Evolutionary conservation across 1,140 invertebrate genomes (phyloP), one percentile per base, ranked within the genome.

Genomic region (Ips typographus): DNA sequence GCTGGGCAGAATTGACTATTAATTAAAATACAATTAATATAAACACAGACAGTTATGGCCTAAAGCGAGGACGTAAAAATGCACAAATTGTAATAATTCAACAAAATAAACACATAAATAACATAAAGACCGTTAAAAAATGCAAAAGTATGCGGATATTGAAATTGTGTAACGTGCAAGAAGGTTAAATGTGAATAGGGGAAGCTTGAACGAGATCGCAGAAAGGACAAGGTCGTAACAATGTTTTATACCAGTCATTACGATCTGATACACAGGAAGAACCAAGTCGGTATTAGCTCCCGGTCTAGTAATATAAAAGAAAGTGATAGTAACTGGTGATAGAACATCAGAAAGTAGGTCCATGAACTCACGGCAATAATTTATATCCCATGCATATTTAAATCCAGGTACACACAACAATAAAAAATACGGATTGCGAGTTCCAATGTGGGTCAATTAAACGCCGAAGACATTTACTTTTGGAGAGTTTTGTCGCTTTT

Each of bases 101-200:
- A 22, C 51, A 52, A 64, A 22, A 64, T 64, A 64, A 64, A 64
- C 51, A 53, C 49, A 64, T 64, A 64, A 62, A 62, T 62, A 40
- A 40, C 39, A 40, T 40, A 58, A 42, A 61, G 61, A 52, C 61
- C 49, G 61, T 64, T 64, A 64, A 59, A 22, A 22, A 67, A 39
- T 47, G 56, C 44, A 67, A 59, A 67, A 47, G 43, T 42, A 59
- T 67, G 55, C 53, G 53, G 56, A 67, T 67, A 67, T 67, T 67
- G 39, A 59, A 22, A 40, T 67, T 67, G 65, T 57, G 55, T 59
- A 57, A 58, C 55, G 39, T 51, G 57, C 7, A 43, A 38, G 55
- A 59, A 67, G 44, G 65, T 40, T 51, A 40, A 51, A 53, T 56
- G 59, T 61, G 59, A 61, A 61, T 61, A 61, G 47, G 61, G 47